These are phyloP conservation scores for Drosophila kurseongensis DNA, from an alignment of 1,140 invertebrate genomes.

Conservation along the genomic window DNA sequence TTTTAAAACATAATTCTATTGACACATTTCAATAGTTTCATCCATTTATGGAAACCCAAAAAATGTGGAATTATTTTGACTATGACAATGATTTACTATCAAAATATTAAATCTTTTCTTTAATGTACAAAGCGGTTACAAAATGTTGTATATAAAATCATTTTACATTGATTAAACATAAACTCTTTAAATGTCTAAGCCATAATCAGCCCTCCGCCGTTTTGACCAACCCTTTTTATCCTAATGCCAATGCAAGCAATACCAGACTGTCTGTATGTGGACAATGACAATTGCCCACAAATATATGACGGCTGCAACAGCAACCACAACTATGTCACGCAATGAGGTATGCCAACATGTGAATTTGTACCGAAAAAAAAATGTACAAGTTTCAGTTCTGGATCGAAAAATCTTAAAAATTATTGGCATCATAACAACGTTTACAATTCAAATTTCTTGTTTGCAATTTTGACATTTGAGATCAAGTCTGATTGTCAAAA, in stretches of 20 bases:
- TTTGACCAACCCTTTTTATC: conserved; percentile 13
- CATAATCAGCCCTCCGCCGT: conserved; percentile 7
- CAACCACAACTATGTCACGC: conserved; percentile 58
- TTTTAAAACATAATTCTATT: too few relatives aligned
- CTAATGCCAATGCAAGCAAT: conserved; percentile 48
- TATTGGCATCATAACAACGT: too few relatives aligned
- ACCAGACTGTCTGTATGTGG: conserved; percentile 36
- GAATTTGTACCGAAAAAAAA: conserved; percentile 11
- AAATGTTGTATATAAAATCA: too few relatives aligned
- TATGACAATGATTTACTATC: too few relatives aligned
- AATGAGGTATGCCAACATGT: conserved; percentile 32
- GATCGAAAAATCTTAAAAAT: neutral
- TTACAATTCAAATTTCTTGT: too few relatives aligned
- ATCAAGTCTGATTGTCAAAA: too few relatives aligned
- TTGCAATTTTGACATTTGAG: too few relatives aligned
- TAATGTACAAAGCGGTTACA: too few relatives aligned
- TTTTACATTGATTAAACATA: neutral
- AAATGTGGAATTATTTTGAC: too few relatives aligned
- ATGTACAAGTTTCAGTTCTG: neutral
- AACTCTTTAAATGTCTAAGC: conserved; percentile 11
- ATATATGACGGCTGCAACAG: conserved; percentile 60
- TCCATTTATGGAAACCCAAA: too few relatives aligned
- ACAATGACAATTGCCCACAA: conserved; percentile 50
- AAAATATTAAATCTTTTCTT: too few relatives aligned
- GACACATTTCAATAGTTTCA: too few relatives aligned